Conservation (phyloP, 2,888 invertebrate species). For the Scrobipalpa costella region DNA sequence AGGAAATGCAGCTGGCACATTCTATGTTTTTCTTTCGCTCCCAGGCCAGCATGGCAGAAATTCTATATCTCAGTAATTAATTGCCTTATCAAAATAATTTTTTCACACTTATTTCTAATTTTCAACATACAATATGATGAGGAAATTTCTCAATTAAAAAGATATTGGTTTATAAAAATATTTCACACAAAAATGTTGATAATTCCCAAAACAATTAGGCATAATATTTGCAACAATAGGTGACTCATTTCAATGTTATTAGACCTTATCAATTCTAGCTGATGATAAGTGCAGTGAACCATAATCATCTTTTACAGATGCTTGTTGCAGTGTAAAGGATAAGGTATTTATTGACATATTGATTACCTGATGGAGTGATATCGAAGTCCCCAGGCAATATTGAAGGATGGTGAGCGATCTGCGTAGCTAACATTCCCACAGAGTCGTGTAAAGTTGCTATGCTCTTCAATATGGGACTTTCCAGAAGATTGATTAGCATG, state of each 20-base stretch:
- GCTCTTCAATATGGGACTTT: constrained; percentile 95
- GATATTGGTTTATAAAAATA: no score
- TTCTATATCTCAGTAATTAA: no score
- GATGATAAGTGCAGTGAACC: not conserved
- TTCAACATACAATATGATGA: no score
- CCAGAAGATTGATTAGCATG: constrained; percentile 89
- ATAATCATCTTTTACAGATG: not conserved
- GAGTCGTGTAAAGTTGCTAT: constrained; percentile 96
- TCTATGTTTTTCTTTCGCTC: no score
- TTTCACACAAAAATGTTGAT: no score
- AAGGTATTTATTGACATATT: not conserved
- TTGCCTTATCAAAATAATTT: no score
- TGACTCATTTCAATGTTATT: constrained; percentile 1
- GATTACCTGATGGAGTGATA: constrained; percentile 88
- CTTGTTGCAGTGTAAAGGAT: not conserved
- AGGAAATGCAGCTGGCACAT: no score
- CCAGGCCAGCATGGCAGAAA: no score
- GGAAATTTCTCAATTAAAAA: no score
- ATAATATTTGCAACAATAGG: not conserved
- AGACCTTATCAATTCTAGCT: not conserved
- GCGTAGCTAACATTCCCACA: constrained; percentile 91
- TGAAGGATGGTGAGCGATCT: constrained; percentile 94
- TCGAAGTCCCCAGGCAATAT: constrained; percentile 96
- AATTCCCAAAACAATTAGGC: no score
- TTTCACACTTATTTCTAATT: no score